Percentiles rank a stretch among this genome's conserved stretches.
These are phyloP conservation scores for Setophaga kirtlandii DNA, from an alignment of 2,113 vertebrate species.

Conservation along the genomic window DNA sequence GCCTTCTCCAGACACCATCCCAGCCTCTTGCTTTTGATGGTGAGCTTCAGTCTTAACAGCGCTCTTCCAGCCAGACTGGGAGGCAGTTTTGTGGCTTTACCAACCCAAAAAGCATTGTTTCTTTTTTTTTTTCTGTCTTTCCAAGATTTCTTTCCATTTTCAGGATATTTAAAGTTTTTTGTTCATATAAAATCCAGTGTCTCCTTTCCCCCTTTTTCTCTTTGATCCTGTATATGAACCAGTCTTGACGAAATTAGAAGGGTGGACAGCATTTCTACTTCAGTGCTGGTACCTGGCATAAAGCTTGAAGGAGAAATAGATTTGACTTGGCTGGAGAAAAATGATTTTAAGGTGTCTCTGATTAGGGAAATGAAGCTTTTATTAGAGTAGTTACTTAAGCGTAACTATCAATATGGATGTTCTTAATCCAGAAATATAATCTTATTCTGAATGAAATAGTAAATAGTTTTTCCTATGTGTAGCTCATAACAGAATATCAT, in stretches of 20 bases:
- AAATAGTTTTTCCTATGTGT: not conserved
- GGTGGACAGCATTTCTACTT: not conserved
- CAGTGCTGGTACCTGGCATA: not conserved
- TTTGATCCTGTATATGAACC: not conserved
- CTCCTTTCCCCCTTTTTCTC: not conserved
- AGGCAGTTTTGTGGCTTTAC: not conserved
- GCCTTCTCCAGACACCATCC: not conserved
- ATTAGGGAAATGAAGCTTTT: not conserved
- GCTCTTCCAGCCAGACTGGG: not conserved
- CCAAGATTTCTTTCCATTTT: not conserved
- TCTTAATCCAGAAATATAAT: not conserved
- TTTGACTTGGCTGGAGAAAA: not conserved
- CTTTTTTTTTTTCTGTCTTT: not conserved
- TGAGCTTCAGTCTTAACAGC: not conserved
- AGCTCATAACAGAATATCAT: not conserved
- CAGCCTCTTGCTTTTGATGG: not conserved
- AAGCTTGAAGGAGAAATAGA: not conserved
- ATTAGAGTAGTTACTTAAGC: not conserved
- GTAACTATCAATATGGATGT: not conserved
- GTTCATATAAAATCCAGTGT: not conserved
- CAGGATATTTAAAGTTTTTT: not conserved
- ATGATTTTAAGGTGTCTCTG: not conserved
- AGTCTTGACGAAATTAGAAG: not conserved
- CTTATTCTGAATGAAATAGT: not conserved
- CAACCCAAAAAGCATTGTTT: not conserved